A percentile compares a stretch with the other conserved stretches of the same genome.
Evolutionary conservation across 2,888 invertebrate genomes (phyloP).

Genomic region (Xanthia togata): DNA sequence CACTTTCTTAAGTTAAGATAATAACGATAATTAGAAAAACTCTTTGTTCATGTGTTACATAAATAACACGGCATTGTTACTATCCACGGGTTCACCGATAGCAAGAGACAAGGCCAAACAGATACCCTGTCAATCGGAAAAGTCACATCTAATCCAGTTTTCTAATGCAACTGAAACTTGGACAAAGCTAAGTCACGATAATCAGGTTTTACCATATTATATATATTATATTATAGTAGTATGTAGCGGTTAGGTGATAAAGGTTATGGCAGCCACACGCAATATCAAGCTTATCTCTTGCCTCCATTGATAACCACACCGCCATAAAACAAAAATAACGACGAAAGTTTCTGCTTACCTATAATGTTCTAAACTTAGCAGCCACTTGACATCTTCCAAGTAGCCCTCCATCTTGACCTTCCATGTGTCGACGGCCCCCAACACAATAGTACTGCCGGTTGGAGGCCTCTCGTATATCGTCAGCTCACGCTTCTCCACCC

Average conservation of each 20-base stretch:
- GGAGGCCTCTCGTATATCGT: conserved; percentile 91
- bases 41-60: too few species aligned
- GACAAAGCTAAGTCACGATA: background rate
- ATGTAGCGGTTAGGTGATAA: background rate
- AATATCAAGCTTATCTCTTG: background rate
- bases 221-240: too few species aligned
- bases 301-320: background rate
- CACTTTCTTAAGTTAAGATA: too few species aligned
- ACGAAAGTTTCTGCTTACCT: conserved; percentile 82
- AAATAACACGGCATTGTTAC: too few species aligned
- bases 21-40: too few species aligned
- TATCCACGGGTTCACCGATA: too few species aligned
- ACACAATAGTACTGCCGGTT: conserved; percentile 84
- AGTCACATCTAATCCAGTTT: too few species aligned
- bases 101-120: too few species aligned
- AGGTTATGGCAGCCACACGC: background rate
- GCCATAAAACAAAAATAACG: background rate
- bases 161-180: background rate
- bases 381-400: conserved; percentile 92
- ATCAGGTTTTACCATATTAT: background rate
- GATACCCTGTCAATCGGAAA: too few species aligned
- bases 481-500: conserved; percentile 90
- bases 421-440: conserved; percentile 92
- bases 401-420: conserved; percentile 91
- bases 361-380: conserved; percentile 92